These are phyloP conservation scores for Zenarchopterus dispar DNA, from an alignment of 2,797 vertebrate genomes.

Conservation along the genomic window DNA sequence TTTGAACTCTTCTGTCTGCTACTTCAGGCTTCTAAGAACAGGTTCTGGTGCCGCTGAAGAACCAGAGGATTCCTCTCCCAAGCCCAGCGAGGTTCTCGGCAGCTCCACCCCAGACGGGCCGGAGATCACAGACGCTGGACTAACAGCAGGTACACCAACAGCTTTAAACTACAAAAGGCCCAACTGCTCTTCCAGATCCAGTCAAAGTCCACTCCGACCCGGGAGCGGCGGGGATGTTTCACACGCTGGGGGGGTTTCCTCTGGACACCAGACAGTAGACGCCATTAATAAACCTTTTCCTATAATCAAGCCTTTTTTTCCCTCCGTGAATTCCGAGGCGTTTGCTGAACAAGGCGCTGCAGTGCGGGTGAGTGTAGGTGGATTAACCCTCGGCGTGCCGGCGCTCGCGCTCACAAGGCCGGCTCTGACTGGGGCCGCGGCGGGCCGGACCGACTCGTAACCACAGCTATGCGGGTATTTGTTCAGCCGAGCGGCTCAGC, in stretches of 20 bases:
- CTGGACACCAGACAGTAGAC: conserved; percentile 3
- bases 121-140: neutral
- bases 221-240: neutral
- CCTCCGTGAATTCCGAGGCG: conserved; percentile 21
- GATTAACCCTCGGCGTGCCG: conserved; percentile 41
- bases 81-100: too few relatives aligned
- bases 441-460: conserved; percentile 37
- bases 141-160: neutral
- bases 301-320: neutral
- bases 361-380: conserved; percentile 37
- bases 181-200: neutral
- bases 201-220: neutral
- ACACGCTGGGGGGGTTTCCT: conserved; percentile 4
- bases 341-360: conserved; percentile 47
- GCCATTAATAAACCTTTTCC: conserved; percentile 27
- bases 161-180: neutral
- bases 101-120: too few relatives aligned
- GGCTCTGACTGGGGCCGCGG: conserved; percentile 62
- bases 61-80: too few relatives aligned
- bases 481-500: conserved; percentile 63
- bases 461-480: conserved; percentile 79
- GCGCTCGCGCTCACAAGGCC: conserved; percentile 62
- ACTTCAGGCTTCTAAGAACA: too few relatives aligned
- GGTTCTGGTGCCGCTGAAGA: too few relatives aligned
- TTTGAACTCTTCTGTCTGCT: too few relatives aligned